Evolutionary conservation across 2,797 vertebrate species (phyloP), one percentile per base, ranked within the genome.

Genomic region (Xiphophorus birchmanni): DNA sequence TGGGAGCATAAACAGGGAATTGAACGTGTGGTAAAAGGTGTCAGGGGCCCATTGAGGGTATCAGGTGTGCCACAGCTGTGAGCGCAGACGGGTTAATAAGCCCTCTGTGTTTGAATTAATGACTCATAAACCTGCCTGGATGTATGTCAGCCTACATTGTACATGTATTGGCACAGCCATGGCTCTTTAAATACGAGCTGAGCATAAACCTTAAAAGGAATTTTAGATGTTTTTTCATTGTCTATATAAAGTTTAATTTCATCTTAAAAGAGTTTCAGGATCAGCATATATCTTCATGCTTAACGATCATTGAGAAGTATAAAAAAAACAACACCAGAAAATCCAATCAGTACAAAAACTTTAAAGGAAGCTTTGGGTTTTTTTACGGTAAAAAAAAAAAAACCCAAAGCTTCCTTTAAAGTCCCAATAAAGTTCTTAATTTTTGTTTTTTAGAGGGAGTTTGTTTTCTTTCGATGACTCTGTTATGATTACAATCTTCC

Each of bases 41-140:
- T 91, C 90, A 50, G 78, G 92, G 87, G 91, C 87, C 82, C 76
- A 76, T 40, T 81, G 90, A 82, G 82, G 87, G 93, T 92, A 92
- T 92, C 93, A 95, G 94, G 93, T 95, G 94, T 88, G 87, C 83
- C 73, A 79, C 93, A 94, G 94, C 94, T 94, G 94, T 86, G 90
- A 85, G 86, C 85, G 75, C 89, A 90, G 92, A 84, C 91, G 88
- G 90, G 92, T 94, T 94, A 94, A 95, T 95, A 94, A 92, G 92
- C 89, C 15, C 86, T 88, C 93, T 90, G 89, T 91, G 86, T 92
- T 89, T 93, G 84, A 94, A 93, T 95, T 92, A 94, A 94, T 93
- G 94, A 92, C 90, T 93, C 89, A 91, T 93, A 92, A 93, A 93
- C 82, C 84, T 81, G 86, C 90, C 87, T 75, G 44, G 26, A 72